Evolutionary conservation across 2,888 invertebrate genomes (phyloP).

Genomic region (Podabrus alpinus): DNA sequence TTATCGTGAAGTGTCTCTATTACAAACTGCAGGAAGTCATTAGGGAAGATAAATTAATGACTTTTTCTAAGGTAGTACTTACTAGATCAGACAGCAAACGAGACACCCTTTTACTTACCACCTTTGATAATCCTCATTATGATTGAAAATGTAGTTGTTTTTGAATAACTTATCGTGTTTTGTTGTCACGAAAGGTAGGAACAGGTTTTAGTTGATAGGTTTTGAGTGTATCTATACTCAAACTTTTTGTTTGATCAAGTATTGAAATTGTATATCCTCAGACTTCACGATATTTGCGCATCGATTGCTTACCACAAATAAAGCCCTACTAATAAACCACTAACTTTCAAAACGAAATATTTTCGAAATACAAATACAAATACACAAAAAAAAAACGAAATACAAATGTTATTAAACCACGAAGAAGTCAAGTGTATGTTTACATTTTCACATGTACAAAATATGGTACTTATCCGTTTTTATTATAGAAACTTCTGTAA

Average conservation of each 20-base stretch:
- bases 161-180: not conserved
- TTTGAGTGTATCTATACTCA: not conserved
- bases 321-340: not conserved
- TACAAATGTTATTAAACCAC: not conserved
- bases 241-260: not conserved
- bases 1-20: constrained; percentile 51
- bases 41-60: constrained; percentile 46
- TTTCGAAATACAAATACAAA: too few species aligned
- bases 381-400: too few species aligned
- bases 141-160: not conserved
- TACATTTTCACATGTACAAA: not conserved
- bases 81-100: constrained; percentile 22
- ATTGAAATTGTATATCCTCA: not conserved
- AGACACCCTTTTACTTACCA: constrained; percentile 12
- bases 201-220: not conserved
- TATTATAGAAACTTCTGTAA: not conserved
- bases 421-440: not conserved
- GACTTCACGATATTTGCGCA: not conserved
- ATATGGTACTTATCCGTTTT: not conserved
- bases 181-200: not conserved
- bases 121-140: not conserved
- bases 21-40: constrained; percentile 51
- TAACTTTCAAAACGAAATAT: not conserved
- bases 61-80: constrained; percentile 10
- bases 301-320: not conserved